Base-by-base conservation (phyloP, 2,888 invertebrate genomes). In the Molorchus minor region DNA sequence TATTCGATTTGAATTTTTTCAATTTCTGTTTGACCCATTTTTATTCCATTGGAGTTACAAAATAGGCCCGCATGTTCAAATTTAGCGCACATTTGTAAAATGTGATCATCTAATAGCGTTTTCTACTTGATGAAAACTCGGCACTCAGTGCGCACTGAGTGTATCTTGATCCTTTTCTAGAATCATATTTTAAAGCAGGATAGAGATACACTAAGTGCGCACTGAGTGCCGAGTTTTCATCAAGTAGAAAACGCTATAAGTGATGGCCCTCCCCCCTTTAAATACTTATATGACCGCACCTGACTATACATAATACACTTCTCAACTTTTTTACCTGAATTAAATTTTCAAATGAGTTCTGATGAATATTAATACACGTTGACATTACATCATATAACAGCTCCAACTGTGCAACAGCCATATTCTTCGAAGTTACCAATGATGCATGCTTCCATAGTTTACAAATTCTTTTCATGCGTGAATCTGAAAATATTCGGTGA, bases 381-480 rank as follows among this genome's bases (percentile, higher is more conserved):
- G 73, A 65, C 30, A 79, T 74, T 35, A 76, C 75, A 59, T 79
- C 78, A 65, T 79, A 79, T 2, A 79, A 62, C 15, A 79, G 62
- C 64, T 79, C 79, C 49, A 80, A 62, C 58, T 77, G 74, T 1
- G 74, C 65, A 8, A 79, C 72, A 1, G 73, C 65, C 71, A 78
- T 75, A 58, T 72, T 69, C 61, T 71, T 71, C 1, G 76, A 72
- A 17, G 77, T 77, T 30, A 67, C 60, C 35, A 71, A 16, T 2
- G 75, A 64, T n/a, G 73, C 69, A 46, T 73, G 71, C 53, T 69
- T 71, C 74, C 75, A 79, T 52, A 79, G 59, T 60, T 64, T 67
- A 45, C 67, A 71, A 49, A 77, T 72, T 56, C 67, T 69, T 29
- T 70, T 68, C 66, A 69, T 72, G 41, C 71, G 67, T 7, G 62